These are phyloP conservation scores for Podarcis lilfordi DNA, from an alignment of 2,797 vertebrate species.

Conservation along the genomic window DNA sequence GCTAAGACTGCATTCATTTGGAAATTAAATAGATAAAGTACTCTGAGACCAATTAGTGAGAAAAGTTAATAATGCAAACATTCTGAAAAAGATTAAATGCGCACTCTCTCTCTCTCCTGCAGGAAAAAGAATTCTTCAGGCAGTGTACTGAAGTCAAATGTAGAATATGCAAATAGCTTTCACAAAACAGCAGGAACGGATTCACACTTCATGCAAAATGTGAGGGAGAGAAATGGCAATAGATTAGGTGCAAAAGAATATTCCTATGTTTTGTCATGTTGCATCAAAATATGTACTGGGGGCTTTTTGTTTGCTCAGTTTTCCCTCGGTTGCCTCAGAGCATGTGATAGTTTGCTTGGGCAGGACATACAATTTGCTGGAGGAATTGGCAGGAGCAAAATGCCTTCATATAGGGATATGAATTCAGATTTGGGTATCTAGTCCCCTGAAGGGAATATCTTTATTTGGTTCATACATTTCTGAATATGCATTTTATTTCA, in stretches of 20 bases:
- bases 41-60: constrained; percentile 37
- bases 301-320: neutral
- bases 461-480: neutral
- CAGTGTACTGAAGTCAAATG: neutral
- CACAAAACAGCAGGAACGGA: neutral
- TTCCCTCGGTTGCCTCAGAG: neutral
- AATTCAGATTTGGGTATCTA: neutral
- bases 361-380: neutral
- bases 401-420: neutral
- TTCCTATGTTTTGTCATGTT: neutral
- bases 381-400: neutral
- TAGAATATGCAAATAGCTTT: constrained; percentile 5
- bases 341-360: neutral
- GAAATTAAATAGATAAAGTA: neutral
- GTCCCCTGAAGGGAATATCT: neutral
- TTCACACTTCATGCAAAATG: neutral
- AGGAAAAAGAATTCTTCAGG: constrained; percentile 6
- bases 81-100: constrained; percentile 9
- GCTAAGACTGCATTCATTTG: neutral
- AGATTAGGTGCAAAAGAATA: neutral
- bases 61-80: constrained; percentile 17
- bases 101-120: neutral
- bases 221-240: neutral
- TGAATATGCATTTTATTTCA: neutral
- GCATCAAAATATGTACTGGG: neutral